Base-by-base conservation (phyloP, 2,113 vertebrate species). In the Anolis carolinensis region DNA sequence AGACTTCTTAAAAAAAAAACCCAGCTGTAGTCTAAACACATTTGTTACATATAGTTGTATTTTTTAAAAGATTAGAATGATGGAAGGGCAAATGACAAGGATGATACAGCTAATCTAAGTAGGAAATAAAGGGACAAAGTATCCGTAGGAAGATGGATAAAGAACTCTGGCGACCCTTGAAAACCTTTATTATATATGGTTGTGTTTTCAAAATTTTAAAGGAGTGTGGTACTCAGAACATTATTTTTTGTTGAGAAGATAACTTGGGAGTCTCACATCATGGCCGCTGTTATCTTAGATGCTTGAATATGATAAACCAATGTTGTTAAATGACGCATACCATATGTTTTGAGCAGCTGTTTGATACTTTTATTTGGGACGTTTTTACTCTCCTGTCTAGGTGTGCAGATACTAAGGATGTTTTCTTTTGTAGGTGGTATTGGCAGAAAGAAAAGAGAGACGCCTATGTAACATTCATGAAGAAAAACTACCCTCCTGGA, bases 381-480 rank as follows among this genome's bases (percentile, higher is more conserved):
- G 34, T 32, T 76, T 25, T 65, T 75, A 27, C 62, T 84, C 14
- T n/a, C n/a, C n/a, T n/a, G n/a, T n/a, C 11, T 85, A 9, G 67
- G 39, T 73, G 39, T 65, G 44, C 25, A 74, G 39, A n/a, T 79
- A 52, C 1, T 20, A 23, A 34, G 44, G 16, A 13, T 65, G 32
- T 70, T 88, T 90, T 84, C 20, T 91, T 87, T 81, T 85, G 23
- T 87, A 99, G 99, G 99, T 98, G 96, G 96, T 98, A 97, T 86
- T 99, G 97, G 98, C 95, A 97, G 94, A 95, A 96, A 32, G 84
- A 95, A 86, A 97, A 97, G 87, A 79, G 63, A n/a, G 84, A 85
- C 3, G 62, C 94, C 0, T 99, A 97, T 93, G 96, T 99, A 25
- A 76, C 96, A 30, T 99, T 99, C 89, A 99, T 99, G 98, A 87